phyloP scores from a whole-genome alignment of 2,113 vertebrate genomes.

The Camelus bactrianus region DNA sequence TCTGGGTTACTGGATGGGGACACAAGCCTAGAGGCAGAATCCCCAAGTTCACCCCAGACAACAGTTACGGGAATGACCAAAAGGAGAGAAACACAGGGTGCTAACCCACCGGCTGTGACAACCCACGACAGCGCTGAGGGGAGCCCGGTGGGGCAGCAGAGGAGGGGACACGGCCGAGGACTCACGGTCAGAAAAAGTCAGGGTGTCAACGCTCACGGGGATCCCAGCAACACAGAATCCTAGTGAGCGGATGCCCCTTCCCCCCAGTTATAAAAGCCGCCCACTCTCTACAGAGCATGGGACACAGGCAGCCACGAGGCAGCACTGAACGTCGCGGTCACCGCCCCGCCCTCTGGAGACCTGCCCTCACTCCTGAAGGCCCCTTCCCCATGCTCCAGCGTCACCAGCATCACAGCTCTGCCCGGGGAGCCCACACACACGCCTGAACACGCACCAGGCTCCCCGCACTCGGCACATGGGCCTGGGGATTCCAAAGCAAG shows the following conservation, averaged over 20 bases:
- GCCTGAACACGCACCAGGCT: no score
- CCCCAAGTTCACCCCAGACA: background rate
- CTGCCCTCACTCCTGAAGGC: no score
- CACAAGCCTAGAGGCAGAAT: background rate
- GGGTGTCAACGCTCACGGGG: accelerated
- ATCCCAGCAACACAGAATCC: accelerated
- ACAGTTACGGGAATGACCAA: background rate
- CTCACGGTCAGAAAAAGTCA: background rate
- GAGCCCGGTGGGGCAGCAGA: accelerated
- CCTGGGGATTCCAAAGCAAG: background rate
- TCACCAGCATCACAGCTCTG: no score
- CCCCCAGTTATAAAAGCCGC: background rate
- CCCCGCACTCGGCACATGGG: accelerated
- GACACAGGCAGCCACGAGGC: background rate
- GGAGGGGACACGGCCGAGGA: no score
- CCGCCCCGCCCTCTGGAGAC: background rate
- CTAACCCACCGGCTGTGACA: accelerated
- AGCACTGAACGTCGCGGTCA: no score
- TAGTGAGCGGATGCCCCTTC: accelerated
- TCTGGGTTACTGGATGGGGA: accelerated
- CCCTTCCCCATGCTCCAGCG: background rate
- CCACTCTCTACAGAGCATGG: background rate
- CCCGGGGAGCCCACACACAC: no score
- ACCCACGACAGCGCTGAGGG: accelerated
- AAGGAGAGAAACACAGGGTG: accelerated